Evolutionary conservation across 2,888 invertebrate species (phyloP), one percentile per base, ranked within the genome.

Genomic region (Neoascia interrupta): DNA sequence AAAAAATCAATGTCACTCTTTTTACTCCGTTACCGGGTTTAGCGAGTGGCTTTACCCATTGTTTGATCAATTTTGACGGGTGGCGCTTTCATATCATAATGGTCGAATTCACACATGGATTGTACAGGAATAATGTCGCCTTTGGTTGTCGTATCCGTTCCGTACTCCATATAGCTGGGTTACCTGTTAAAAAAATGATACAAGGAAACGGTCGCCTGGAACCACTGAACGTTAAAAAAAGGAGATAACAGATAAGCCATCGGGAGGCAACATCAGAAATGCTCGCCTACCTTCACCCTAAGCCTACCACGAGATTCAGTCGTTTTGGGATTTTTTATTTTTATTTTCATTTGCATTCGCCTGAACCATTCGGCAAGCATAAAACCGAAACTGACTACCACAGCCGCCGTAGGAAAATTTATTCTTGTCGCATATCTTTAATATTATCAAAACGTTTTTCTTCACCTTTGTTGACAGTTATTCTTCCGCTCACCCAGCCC

Each of bases 41-140:
- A 56, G 45, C 47, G 18, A 31, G 54, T 68, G 36, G 26, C 39
- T 51, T 39, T 19, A 11, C n/a, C 19, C 31, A 58, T 26, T 58
- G 68, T 68, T 68, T 68, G 68, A 68, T 68, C 68, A 68, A 68
- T 68, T 56, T 56, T 49, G 49, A 37, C 23, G 39, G 47, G 58
- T n/a, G n/a, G n/a, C n/a, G n/a, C 56, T 49, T 34, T n/a, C n/a
- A n/a, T 39, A 49, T 49, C 49, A 68, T 68, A 56, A 58, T 68
- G 68, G 68, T 58, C 68, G 68, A 68, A 41, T 58, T 68, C 68
- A 68, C 68, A 58, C 68, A 58, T 68, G 56, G 41, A 58, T 68
- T 68, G 56, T 37, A 58, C 47, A 34, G 11, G 56, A 47, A 58
- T 58, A 56, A 56, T 68, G 58, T 49, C 58, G 36, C n/a, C n/a